phyloP scores from a whole-genome alignment of 1,140 invertebrate genomes.

The Drosophila sp. region DNA sequence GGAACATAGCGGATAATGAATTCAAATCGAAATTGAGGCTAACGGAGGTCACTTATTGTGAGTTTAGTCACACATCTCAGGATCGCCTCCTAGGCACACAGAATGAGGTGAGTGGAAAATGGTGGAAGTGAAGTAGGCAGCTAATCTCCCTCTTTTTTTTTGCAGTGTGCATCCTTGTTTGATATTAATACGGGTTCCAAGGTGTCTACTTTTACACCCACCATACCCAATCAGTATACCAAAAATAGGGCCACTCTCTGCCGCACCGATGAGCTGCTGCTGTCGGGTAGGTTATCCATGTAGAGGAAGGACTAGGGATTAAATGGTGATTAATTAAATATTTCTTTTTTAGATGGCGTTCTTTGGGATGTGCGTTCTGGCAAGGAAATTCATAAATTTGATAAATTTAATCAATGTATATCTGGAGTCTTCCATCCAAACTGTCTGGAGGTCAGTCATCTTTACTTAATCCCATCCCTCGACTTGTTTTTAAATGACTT shows the following conservation, averaged over 20 bases:
- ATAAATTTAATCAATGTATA: slow-evolving; percentile 97
- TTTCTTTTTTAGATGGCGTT: slow-evolving; percentile 91
- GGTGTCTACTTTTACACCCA: slow-evolving; percentile 89
- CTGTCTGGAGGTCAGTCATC: slow-evolving; percentile 91
- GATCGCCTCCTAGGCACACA: slow-evolving; percentile 94
- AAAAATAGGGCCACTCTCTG: slow-evolving; percentile 97
- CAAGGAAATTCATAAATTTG: slow-evolving; percentile 97
- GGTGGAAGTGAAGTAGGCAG: too few species aligned
- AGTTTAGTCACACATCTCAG: slow-evolving; percentile 94
- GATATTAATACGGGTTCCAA: slow-evolving; percentile 92
- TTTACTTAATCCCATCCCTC: neutral
- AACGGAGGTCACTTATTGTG: slow-evolving; percentile 93
- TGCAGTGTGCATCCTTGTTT: slow-evolving; percentile 89
- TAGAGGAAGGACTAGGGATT: too few species aligned
- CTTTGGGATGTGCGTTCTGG: slow-evolving; percentile 96
- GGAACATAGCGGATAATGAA: slow-evolving; percentile 88
- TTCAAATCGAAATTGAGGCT: slow-evolving; percentile 90
- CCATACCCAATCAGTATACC: slow-evolving; percentile 95
- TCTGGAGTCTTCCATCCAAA: slow-evolving; percentile 99
- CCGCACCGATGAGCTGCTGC: slow-evolving; percentile 95
- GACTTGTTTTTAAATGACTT: neutral
- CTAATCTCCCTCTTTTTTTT: neutral
- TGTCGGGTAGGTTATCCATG: slow-evolving; percentile 85
- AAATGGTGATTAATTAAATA: neutral
- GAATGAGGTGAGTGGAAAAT: slow-evolving; percentile 87